A percentile compares a stretch with the other conserved stretches of the same genome.
Conservation (phyloP, 2,113 vertebrate genomes). For the Ictalurus punctatus region DNA sequence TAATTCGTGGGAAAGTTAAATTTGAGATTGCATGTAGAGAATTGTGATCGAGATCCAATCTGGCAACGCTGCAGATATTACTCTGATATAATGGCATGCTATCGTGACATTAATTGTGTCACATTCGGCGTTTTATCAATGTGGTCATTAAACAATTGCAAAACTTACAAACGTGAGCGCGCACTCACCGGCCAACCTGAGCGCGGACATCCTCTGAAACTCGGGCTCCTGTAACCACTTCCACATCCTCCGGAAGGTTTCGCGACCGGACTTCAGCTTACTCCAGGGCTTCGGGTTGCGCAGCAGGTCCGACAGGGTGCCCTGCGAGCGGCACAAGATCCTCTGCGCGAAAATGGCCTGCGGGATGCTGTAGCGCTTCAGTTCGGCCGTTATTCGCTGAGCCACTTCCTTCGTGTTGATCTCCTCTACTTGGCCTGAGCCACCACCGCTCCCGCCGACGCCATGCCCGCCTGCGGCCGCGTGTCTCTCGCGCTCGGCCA, state of each 20-base stretch:
- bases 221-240: conserved; percentile 98
- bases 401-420: conserved; percentile 99
- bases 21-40: not conserved
- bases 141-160: conserved; percentile 36
- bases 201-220: conserved; percentile 96
- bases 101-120: conserved; percentile 8
- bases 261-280: conserved; percentile 98
- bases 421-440: conserved; percentile 87
- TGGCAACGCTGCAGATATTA: conserved; percentile 14
- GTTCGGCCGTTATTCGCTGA: conserved; percentile 94
- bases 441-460: conserved; percentile 74
- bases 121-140: conserved; percentile 21
- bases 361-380: conserved; percentile 97
- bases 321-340: conserved; percentile 95
- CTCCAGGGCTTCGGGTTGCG: conserved; percentile 98
- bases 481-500: conserved; percentile 80
- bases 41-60: not conserved
- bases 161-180: conserved; percentile 28
- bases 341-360: conserved; percentile 98
- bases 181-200: conserved; percentile 89
- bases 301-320: conserved; percentile 95
- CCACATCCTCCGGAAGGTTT: conserved; percentile 99
- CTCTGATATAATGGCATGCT: not conserved
- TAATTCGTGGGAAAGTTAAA: not conserved
- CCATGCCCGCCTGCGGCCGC: conserved; percentile 66